Percentiles rank a stretch among this genome's conserved stretches.
Evolutionary conservation across 2,888 invertebrate genomes (phyloP).

Genomic region (Cybosia mesomella): DNA sequence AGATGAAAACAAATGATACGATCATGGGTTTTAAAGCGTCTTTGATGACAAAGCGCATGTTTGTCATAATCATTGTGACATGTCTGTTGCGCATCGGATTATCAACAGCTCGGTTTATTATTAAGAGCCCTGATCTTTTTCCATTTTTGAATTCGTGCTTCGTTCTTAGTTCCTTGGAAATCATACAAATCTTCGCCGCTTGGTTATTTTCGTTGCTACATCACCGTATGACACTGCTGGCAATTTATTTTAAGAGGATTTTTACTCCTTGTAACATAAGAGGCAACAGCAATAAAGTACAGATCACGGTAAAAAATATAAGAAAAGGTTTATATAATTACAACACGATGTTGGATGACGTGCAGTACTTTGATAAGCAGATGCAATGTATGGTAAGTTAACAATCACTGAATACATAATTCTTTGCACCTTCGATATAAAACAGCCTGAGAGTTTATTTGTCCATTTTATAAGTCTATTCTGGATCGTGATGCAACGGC

Average conservation of each 20-base stretch:
- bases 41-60: background rate
- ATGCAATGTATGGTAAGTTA: constrained; percentile 12
- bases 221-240: constrained; percentile 1
- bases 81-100: background rate
- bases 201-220: constrained; percentile 6
- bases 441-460: no score
- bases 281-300: background rate
- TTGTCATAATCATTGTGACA: background rate
- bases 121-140: background rate
- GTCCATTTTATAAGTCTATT: background rate
- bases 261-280: background rate
- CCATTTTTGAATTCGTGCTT: background rate
- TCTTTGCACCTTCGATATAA: no score
- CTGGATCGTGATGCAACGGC: background rate
- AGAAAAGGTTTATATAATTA: constrained; percentile 14
- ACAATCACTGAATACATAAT: background rate
- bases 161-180: constrained; percentile 4
- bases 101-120: background rate
- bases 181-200: background rate
- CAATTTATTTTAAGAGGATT: constrained; percentile 4
- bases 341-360: background rate
- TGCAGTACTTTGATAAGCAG: constrained; percentile 1
- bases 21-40: constrained; percentile 13
- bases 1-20: constrained; percentile 12
- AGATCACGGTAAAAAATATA: constrained; percentile 13